phyloP scores from a whole-genome alignment of 1,140 invertebrate species.

The Chironomus striatipennis region DNA sequence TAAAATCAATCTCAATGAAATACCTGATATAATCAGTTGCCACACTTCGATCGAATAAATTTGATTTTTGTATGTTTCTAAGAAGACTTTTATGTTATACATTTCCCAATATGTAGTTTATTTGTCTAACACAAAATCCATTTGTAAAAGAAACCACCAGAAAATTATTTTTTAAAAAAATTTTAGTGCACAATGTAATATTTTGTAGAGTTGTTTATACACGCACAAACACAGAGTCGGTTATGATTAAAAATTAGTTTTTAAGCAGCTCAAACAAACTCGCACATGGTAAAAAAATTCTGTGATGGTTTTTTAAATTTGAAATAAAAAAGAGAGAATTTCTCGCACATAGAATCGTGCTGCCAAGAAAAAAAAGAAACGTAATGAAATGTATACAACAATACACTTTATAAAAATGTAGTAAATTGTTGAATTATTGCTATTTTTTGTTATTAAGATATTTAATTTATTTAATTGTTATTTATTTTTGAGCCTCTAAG shows the following conservation, averaged over 20 bases:
- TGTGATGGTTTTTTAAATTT: conserved; percentile 6
- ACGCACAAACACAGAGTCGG: too few species aligned
- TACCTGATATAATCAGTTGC: too few species aligned
- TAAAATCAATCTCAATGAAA: too few species aligned
- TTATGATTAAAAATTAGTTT: not conserved
- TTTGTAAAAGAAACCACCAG: not conserved
- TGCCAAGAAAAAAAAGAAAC: conserved; percentile 21
- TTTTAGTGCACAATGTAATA: not conserved
- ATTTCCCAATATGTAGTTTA: too few species aligned
- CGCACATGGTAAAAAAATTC: not conserved
- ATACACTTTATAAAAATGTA: not conserved
- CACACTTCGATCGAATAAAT: too few species aligned
- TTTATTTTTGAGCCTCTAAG: too few species aligned
- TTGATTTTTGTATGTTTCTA: too few species aligned
- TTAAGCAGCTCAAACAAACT: conserved; percentile 1
- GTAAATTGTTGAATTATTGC: conserved; percentile 1
- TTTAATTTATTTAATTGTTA: too few species aligned
- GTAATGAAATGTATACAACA: not conserved
- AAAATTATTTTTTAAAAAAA: not conserved
- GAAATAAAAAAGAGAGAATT: not conserved
- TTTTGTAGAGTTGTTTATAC: not conserved
- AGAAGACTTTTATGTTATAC: too few species aligned
- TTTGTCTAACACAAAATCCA: not conserved
- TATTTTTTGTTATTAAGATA: too few species aligned
- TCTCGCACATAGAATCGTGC: not conserved